These are phyloP conservation scores for Pangasius macronema DNA, from an alignment of 2,797 vertebrate genomes.

Conservation along the genomic window DNA sequence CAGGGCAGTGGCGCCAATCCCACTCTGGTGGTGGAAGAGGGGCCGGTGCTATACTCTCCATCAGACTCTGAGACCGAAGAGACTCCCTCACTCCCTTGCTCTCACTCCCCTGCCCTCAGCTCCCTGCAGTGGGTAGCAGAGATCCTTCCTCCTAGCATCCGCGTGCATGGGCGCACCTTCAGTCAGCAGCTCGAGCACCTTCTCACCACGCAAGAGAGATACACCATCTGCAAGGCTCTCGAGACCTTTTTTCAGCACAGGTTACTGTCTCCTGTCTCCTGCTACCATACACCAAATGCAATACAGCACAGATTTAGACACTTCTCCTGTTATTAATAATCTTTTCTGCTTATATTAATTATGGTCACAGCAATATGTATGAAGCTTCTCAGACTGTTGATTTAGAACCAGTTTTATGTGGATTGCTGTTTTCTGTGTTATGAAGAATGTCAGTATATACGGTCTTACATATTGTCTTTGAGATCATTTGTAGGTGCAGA, in stretches of 20 bases:
- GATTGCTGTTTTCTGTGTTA: too few relatives aligned
- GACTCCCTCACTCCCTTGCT: conserved; percentile 68
- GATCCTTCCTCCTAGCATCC: conserved; percentile 95
- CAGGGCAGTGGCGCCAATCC: conserved; percentile 97
- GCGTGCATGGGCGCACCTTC: conserved; percentile 93
- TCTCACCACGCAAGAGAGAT: conserved; percentile 90
- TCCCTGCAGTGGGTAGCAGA: conserved; percentile 98
- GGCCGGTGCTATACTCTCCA: conserved; percentile 78
- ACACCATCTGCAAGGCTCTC: conserved; percentile 88
- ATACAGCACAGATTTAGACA: background rate
- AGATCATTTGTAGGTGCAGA: background rate
- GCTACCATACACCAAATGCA: conserved; percentile 2
- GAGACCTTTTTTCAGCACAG: conserved; percentile 99
- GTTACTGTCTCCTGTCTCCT: conserved; percentile 65
- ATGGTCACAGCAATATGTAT: background rate
- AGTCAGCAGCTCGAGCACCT: conserved; percentile 96
- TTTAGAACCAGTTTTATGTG: background rate
- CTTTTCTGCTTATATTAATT: background rate
- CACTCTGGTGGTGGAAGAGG: conserved; percentile 93
- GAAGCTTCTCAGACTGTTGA: background rate
- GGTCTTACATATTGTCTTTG: background rate
- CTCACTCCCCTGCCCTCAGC: conserved; percentile 86
- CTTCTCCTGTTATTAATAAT: background rate
- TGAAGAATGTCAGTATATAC: background rate
- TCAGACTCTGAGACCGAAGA: conserved; percentile 85